Evolutionary conservation across 2,797 vertebrate species (phyloP).

Genomic region (Syndactyla subalaris): DNA sequence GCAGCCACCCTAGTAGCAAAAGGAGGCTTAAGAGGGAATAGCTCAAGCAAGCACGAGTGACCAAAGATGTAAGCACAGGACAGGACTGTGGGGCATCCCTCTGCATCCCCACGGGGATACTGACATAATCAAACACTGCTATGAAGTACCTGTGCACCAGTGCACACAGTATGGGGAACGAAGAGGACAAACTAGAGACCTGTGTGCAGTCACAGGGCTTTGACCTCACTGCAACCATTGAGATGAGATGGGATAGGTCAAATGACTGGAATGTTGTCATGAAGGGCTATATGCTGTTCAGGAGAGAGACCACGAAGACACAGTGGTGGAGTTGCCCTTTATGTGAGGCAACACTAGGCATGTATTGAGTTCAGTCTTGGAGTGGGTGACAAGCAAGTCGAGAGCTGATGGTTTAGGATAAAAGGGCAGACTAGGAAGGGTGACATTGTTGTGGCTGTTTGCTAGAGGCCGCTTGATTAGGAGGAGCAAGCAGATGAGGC

Average conservation of each 20-base stretch:
- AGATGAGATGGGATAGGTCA: fast-evolving
- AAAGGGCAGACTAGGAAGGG: not conserved
- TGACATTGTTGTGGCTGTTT: not conserved
- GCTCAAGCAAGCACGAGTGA: not conserved
- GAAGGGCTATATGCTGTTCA: not conserved
- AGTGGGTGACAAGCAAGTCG: too few relatives aligned
- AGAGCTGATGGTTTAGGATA: not conserved
- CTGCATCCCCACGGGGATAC: fast-evolving
- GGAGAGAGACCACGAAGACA: not conserved
- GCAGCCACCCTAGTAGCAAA: not conserved
- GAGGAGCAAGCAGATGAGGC: not conserved
- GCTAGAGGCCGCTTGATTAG: not conserved
- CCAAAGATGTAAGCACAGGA: not conserved
- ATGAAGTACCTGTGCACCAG: not conserved
- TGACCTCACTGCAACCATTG: fast-evolving
- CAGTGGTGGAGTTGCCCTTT: not conserved
- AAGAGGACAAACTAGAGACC: not conserved
- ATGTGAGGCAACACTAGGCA: not conserved
- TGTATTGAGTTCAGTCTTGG: not conserved
- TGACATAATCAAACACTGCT: too few relatives aligned
- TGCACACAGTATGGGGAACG: too few relatives aligned
- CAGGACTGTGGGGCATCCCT: not conserved
- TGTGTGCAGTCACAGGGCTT: not conserved
- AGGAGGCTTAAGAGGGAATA: not conserved
- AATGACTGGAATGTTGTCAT: not conserved